phyloP scores from a whole-genome alignment of 2,888 invertebrate species.

The Lasioglossum leucozonium region DNA sequence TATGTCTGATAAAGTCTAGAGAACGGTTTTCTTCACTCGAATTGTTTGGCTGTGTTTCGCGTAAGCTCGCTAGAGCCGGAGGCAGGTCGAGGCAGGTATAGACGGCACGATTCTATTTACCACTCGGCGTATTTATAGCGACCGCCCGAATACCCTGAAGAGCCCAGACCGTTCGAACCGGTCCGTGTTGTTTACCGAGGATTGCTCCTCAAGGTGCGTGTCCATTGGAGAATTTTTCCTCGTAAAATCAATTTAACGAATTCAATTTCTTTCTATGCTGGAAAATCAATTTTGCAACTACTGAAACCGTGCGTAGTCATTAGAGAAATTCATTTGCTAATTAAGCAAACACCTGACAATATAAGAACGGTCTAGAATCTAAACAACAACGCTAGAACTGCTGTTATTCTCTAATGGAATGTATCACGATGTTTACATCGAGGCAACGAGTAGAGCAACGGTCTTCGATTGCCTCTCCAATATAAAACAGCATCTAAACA shows the following conservation, averaged over 20 bases:
- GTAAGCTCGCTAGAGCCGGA: background rate
- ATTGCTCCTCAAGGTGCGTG: background rate
- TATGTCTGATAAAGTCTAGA: background rate
- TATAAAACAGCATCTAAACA: background rate
- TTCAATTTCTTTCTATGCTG: background rate
- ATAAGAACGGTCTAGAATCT: too few species aligned
- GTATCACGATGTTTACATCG: background rate
- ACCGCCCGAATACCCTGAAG: background rate
- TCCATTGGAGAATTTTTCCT: background rate
- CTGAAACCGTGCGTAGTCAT: background rate
- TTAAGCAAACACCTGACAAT: background rate
- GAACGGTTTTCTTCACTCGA: background rate
- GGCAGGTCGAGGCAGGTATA: background rate
- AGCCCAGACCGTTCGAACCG: background rate
- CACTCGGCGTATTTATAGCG: slow-evolving; percentile 4
- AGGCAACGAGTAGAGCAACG: too few species aligned
- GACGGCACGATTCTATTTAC: slow-evolving; percentile 5
- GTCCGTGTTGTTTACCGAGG: background rate
- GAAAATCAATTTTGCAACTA: background rate
- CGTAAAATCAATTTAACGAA: too few species aligned
- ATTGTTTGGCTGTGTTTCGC: background rate
- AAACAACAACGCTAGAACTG: background rate
- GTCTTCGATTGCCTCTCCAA: background rate
- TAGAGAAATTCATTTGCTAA: background rate
- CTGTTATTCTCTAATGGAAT: background rate